phyloP scores from a whole-genome alignment of 2,888 invertebrate genomes.

The Junonia oenone region DNA sequence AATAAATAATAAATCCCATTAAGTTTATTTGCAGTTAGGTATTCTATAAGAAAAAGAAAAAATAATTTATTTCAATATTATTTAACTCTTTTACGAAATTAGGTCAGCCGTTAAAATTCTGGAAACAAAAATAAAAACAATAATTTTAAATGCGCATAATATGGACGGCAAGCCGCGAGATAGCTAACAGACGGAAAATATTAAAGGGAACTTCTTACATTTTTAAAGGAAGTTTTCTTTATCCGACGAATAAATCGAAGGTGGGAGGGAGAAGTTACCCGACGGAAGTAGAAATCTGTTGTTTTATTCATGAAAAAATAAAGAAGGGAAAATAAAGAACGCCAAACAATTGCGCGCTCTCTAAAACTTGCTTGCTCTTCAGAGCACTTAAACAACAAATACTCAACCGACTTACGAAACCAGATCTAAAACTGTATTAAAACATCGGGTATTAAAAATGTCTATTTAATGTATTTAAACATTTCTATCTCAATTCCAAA shows the following conservation, averaged over 20 bases:
- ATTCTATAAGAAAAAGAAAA: background rate
- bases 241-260: slow-evolving; percentile 77
- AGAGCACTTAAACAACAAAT: slow-evolving; percentile 40
- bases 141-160: slow-evolving; percentile 70
- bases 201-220: slow-evolving; percentile 72
- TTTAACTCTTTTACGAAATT: slow-evolving; percentile 20
- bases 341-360: slow-evolving; percentile 46
- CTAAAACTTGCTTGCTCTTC: slow-evolving; percentile 36
- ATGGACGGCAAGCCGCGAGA: slow-evolving; percentile 55
- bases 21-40: too few relatives aligned
- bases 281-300: slow-evolving; percentile 73
- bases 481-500: slow-evolving; percentile 14
- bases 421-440: background rate
- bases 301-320: slow-evolving; percentile 78
- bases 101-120: slow-evolving; percentile 27
- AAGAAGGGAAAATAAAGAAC: slow-evolving; percentile 61
- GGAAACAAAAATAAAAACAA: slow-evolving; percentile 46
- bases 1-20: too few relatives aligned
- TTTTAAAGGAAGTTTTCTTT: slow-evolving; percentile 76
- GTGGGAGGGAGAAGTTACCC: slow-evolving; percentile 71
- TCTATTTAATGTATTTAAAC: slow-evolving; percentile 2
- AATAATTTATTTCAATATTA: background rate
- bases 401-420: slow-evolving; percentile 31
- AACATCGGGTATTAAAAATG: slow-evolving; percentile 1
- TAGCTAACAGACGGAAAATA: slow-evolving; percentile 74